Conservation (phyloP, 2,797 vertebrate species). For the Betta splendens region DNA sequence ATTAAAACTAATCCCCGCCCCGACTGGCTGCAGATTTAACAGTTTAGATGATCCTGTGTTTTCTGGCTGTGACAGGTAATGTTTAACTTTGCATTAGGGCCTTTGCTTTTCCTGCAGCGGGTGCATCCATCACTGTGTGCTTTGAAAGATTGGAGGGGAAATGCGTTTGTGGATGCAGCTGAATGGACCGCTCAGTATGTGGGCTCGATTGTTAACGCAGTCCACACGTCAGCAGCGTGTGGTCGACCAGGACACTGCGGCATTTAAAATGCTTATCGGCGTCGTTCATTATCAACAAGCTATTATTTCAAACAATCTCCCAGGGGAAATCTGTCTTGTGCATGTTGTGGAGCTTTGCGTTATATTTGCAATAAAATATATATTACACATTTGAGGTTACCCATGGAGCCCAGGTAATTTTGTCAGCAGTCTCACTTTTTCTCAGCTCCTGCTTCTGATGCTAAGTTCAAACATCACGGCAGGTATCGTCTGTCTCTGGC, state of each 20-base stretch:
- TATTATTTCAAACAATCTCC: neutral
- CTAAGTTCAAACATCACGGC: constrained; percentile 3
- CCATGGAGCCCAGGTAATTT: constrained; percentile 11
- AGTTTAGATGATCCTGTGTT: constrained; percentile 7
- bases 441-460: constrained; percentile 11
- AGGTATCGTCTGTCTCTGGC: constrained; percentile 25
- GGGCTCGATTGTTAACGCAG: constrained; percentile 7
- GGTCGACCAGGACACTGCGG: neutral
- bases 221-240: constrained; percentile 2
- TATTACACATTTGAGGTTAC: neutral
- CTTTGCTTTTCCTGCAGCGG: constrained; percentile 12
- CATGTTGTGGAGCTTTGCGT: no score
- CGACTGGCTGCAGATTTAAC: constrained; percentile 16
- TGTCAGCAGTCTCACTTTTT: no score
- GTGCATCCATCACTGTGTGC: constrained; percentile 25
- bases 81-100: constrained; percentile 11
- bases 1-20: constrained; percentile 23
- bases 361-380: no score
- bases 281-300: neutral
- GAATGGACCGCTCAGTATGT: constrained; percentile 7
- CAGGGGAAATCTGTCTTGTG: no score
- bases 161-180: constrained; percentile 11
- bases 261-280: neutral
- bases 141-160: constrained; percentile 3
- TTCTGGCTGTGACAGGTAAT: neutral